These are phyloP conservation scores for Prunella himalayana DNA, from an alignment of 2,113 vertebrate species.

Conservation along the genomic window DNA sequence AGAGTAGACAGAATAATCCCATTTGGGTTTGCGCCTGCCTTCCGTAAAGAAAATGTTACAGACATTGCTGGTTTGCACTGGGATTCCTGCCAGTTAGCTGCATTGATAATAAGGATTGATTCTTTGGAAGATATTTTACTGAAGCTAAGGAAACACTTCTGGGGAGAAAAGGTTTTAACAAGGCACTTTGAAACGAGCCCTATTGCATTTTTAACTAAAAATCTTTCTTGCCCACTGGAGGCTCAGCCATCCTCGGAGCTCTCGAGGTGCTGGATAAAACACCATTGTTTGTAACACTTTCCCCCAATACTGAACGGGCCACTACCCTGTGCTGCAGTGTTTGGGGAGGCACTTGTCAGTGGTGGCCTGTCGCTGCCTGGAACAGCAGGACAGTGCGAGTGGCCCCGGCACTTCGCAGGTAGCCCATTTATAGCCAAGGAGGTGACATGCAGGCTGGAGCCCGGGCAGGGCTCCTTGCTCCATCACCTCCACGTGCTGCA, in stretches of 20 bases:
- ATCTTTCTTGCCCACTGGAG: not conserved
- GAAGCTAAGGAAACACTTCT: not conserved
- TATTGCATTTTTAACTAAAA: not conserved
- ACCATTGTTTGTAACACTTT: not conserved
- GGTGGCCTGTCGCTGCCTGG: fast-evolving
- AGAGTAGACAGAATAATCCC: not conserved
- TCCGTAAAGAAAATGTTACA: not conserved
- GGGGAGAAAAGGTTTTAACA: not conserved
- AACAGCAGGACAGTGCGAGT: fast-evolving
- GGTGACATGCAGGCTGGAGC: fast-evolving
- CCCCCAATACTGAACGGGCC: fast-evolving
- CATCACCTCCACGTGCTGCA: fast-evolving
- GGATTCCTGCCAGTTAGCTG: not conserved
- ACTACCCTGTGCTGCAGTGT: fast-evolving
- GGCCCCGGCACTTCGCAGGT: fast-evolving
- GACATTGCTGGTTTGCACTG: not conserved
- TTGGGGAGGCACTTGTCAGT: not conserved
- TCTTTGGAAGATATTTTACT: not conserved
- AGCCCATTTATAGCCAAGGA: not conserved
- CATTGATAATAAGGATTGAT: fast-evolving
- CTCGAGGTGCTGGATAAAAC: fast-evolving
- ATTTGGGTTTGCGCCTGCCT: not conserved
- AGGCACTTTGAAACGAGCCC: not conserved
- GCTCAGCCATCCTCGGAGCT: not conserved
- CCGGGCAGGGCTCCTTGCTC: fast-evolving